Base-by-base conservation (phyloP, 2,113 vertebrate genomes). In the Onychostoma macrolepis region DNA sequence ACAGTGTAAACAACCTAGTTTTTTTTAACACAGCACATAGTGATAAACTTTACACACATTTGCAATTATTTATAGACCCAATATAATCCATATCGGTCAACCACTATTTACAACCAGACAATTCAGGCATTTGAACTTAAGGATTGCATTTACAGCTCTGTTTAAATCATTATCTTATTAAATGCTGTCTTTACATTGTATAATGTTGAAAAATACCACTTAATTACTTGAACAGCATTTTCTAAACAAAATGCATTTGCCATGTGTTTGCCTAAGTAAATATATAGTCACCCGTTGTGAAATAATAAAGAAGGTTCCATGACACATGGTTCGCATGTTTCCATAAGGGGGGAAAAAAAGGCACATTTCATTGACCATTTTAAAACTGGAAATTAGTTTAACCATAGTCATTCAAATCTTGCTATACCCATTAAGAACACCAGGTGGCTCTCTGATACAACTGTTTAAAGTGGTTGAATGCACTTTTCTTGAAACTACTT, bases 401-500 rank as follows among this genome's bases (percentile, higher is more conserved):
- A 58, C 56, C 21, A 58, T 24, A 3, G 56, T 6, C 17, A 24
- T 50, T 10, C 15, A 30, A 36, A 61, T 61, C 6, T n/a, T 61
- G 78, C 21, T 61, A 61, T 28, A 26, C 3, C 12, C 79, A 63
- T 38, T 48, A 30, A 12, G 17, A 69, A 33, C 88, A 79, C 72
- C 30, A 87, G 88, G 43, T 76, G 88, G 79, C 79, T n/a, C 36
- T 65, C 48, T 86, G 87, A 83, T 74, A 36, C 83, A 87, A 79
- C 15, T 1, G 1, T 48, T 33, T 15, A 36, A 11, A 38, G 67
- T 71, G 33, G 19, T 74, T 30, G 9, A 78, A 48, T 9, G 12
- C 0, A 45, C 1, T 74, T 41, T 74, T 11, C 4, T 24, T 38
- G 9, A 72, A 38, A 4, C 69, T 74, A 21, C 45, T n/a, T 21